A percentile compares a stretch with the other conserved stretches of the same genome.
Evolutionary conservation across 2,113 vertebrate genomes (phyloP).

Genomic region (Cyphomyrus plagiostoma): DNA sequence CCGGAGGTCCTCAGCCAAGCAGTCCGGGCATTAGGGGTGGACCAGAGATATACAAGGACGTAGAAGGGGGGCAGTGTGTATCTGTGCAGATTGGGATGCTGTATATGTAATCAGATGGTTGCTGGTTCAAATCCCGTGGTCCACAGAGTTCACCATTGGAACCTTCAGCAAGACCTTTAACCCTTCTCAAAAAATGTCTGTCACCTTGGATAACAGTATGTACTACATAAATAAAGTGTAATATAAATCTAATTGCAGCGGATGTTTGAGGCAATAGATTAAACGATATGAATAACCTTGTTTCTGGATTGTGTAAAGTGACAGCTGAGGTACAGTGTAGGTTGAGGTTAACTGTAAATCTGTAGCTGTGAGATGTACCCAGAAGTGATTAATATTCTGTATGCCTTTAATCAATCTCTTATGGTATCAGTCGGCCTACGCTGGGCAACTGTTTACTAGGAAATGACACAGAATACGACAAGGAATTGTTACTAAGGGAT

Average conservation of each 20-base stretch:
- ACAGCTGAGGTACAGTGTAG: neutral
- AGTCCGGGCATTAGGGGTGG: neutral
- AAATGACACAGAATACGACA: neutral
- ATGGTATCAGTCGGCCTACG: neutral
- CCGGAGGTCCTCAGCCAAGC: neutral
- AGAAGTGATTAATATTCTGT: neutral
- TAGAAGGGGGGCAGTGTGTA: neutral
- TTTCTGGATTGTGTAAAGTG: neutral
- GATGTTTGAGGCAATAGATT: neutral
- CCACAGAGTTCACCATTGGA: neutral
- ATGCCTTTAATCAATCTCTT: neutral
- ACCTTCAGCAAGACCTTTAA: neutral
- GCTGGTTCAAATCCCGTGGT: neutral
- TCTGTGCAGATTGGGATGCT: neutral
- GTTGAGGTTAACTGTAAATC: neutral
- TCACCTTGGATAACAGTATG: neutral
- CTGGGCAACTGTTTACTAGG: neutral
- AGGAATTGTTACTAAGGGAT: neutral
- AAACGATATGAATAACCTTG: neutral
- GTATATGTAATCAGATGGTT: neutral
- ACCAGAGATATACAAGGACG: neutral
- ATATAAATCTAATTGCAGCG: neutral
- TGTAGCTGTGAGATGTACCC: neutral
- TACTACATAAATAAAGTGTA: neutral
- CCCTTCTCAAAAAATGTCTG: neutral